Evolutionary conservation across 1,140 invertebrate species (phyloP), one percentile per base, ranked within the genome.

Genomic region (Xylocopa sonorina): DNA sequence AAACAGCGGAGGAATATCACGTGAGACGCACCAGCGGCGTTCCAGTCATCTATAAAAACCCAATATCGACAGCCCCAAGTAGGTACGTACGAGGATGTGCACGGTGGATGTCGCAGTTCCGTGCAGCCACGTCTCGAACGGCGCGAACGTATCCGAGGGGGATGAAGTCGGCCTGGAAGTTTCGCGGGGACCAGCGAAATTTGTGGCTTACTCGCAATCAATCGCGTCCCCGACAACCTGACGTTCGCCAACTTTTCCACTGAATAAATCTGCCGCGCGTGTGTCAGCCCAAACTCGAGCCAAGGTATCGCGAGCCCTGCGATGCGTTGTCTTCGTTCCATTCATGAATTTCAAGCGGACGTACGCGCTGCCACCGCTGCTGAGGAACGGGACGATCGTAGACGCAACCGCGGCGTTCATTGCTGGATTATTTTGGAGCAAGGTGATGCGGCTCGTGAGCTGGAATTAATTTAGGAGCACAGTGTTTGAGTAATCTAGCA

Each of bases 181-280:
- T 79, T 57, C 53, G 29, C 9, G 18, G 18, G 18, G 50, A 48
- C 41, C 51, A 3, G 16, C 2, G 29, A 24, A 73, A 60, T 50
- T 62, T 29, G 43, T 18, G 27, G 29, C 43, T 46, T 32, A 10
- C 48, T 46, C 43, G 24, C 64, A 27, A 51, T 77, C 51, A 68
- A 46, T 77, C 80, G 51, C n/a, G 6, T 29, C 41, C 34, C 27
- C 32, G 58, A 10, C 32, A 43, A 34, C 60, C 58, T 29, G 41
- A 72, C 73, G 76, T 67, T 53, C 46, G 27, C 14, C 50, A 83
- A 83, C 57, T 78, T 82, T 78, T 32, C 48, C 73, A 58, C 62
- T 78, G 80, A 83, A 83, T 83, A 83, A 83, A 51, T 53, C 60
- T 60, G 24, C 12, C 41, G 43, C 29, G 7, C n/a, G 46, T 34